These are phyloP conservation scores for Smithornis capensis DNA, from an alignment of 2,113 vertebrate genomes.

Conservation along the genomic window DNA sequence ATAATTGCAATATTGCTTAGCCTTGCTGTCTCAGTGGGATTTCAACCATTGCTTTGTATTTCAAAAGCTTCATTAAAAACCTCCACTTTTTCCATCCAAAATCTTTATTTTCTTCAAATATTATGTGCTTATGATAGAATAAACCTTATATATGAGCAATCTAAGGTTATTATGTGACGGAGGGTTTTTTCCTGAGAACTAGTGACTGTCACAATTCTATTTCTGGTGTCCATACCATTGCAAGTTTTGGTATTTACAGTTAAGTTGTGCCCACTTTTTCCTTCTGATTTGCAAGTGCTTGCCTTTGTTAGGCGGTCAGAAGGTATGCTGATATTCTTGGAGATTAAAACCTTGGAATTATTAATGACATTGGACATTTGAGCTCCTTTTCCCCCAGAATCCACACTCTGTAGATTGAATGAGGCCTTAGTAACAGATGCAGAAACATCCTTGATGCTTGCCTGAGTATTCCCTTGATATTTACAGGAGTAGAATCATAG, in stretches of 20 bases:
- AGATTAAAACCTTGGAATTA: neutral
- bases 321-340: neutral
- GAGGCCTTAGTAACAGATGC: neutral
- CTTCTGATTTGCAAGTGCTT: neutral
- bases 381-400: neutral
- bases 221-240: neutral
- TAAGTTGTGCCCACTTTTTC: neutral
- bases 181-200: neutral
- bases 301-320: neutral
- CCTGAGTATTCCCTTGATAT: neutral
- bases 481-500: neutral
- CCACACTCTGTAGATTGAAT: neutral
- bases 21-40: neutral
- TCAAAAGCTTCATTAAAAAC: neutral
- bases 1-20: neutral
- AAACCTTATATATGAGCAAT: neutral
- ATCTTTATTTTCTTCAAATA: neutral
- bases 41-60: neutral
- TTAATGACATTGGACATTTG: neutral
- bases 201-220: neutral
- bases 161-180: neutral
- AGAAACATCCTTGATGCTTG: neutral
- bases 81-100: accelerated
- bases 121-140: neutral
- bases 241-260: neutral